Conservation (phyloP, 2,797 vertebrate species). For the Ctenochaetus hawaiiensis region DNA sequence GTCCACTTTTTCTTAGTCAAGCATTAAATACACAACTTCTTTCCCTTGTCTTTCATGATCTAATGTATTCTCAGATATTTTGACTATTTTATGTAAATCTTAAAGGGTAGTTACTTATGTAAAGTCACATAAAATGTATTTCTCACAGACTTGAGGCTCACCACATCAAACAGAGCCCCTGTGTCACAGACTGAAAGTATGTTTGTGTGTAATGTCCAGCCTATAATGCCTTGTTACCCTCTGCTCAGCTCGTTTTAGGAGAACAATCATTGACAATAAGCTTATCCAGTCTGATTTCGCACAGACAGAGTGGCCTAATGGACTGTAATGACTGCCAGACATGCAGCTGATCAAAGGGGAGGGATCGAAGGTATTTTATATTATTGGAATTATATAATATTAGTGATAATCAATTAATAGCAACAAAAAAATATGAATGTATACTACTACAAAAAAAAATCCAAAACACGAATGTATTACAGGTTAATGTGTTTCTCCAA, state of each 20-base stretch:
- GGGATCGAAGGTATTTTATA: too few species aligned
- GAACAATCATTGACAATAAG: slow-evolving; percentile 32
- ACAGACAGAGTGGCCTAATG: slow-evolving; percentile 7
- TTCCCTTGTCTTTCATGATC: neutral
- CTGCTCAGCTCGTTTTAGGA: slow-evolving; percentile 16
- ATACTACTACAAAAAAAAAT: too few species aligned
- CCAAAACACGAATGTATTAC: too few species aligned
- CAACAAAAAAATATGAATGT: too few species aligned
- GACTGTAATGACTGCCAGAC: neutral
- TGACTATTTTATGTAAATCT: neutral
- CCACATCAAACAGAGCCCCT: neutral
- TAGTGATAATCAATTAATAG: too few species aligned
- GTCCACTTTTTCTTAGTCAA: slow-evolving; percentile 5
- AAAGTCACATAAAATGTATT: neutral
- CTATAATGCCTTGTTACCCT: slow-evolving; percentile 13
- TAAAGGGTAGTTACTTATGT: neutral
- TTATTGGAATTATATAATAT: too few species aligned
- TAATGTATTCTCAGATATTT: neutral
- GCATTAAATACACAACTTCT: neutral
- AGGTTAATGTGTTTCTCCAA: too few species aligned
- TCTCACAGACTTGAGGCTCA: neutral
- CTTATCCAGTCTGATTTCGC: slow-evolving; percentile 33
- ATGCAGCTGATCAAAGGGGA: too few species aligned
- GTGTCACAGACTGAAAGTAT: neutral
- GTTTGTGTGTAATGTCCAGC: slow-evolving; percentile 1